Base-by-base conservation (phyloP, 2,113 vertebrate species). In the Mixornis gularis region DNA sequence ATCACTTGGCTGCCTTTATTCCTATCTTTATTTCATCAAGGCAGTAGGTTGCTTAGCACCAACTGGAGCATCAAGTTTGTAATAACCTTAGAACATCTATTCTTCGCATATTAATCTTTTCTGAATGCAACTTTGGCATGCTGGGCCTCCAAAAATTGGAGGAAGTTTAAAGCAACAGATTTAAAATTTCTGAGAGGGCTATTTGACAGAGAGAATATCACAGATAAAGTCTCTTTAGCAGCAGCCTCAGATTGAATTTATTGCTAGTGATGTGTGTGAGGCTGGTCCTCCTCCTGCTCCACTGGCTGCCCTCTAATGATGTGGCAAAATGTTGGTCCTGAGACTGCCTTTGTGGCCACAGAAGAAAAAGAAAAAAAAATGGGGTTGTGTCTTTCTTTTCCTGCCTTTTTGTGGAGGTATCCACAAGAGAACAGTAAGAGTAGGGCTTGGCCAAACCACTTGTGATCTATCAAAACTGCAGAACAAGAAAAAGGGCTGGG, bases 1-100 rank as follows among this genome's bases (percentile, higher is more conserved):
- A 87, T 89, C 64, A 73, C 60, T 93, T 93, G 87, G 71, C 66
- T 76, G 44, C 89, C 79, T 84, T 89, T 87, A 89, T 85, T 91
- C 68, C 55, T 87, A 65, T 93, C 82, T 87, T 90, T 89, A 91
- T 87, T 89, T 81, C 43, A 32, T 91, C 70, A 77, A 77, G 87
- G 55, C 89, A 70, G 41, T 68, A 85, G n/a, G 81, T 89, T 96
- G 84, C 66, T 85, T 87, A 70, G 84, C 59, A 59, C 74, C 46
- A 92, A 70, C 85, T 69, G 46, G 82, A 82, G 63, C 53, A 62
- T 63, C 32, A 69, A 82, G 55, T 85, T 82, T 79, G 55, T 86
- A 85, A 86, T 69, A 95, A 71, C 48, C 51, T 79, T 73, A 85
- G 51, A 89, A 89, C 25, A 70, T 91, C 25, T 87, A 74, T 70